Evolutionary conservation across 2,113 vertebrate genomes (phyloP), one percentile per base, ranked within the genome.

Genomic region (Albula goreensis): DNA sequence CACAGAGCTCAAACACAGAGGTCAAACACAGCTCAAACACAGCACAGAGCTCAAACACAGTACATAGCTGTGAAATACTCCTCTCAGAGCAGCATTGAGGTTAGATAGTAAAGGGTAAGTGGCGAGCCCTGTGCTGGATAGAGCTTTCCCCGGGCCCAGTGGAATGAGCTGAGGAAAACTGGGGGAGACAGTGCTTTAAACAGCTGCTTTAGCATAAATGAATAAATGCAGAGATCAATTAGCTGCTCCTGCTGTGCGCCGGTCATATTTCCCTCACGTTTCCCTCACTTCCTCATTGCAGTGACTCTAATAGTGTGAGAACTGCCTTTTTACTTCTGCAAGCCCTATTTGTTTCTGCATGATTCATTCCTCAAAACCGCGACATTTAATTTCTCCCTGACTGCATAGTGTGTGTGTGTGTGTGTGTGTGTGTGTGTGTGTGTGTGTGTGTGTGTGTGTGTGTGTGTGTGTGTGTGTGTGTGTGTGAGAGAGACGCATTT

Each of bases 191-290:
- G n/a, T 74, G 22, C 31, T 74, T n/a, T 22, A 31, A 74, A 74
- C 70, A 74, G 70, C 70, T 74, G 70, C 22, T 74, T 74, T 74
- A 74, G 70, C 70, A 74, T 74, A 74, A 31, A n/a, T 74, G 70
- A 74, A 74, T 74, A 74, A 74, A 74, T 74, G 70, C 70, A 74
- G n/a, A 31, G 17, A 31, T 74, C n/a, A 74, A 25, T 22, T 10
- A 74, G 10, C 9, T 56, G 0, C 53, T 74, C n/a, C 63, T 70
- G 63, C 63, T 70, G 63, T 70, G 22, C 8, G 63, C 3, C 63
- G 3, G 22, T n/a, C 19, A 70, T 17, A 70, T 17, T n/a, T n/a
- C n/a, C n/a, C n/a, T n/a, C n/a, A n/a, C n/a, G n/a, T n/a, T n/a
- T 31, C 25, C 19, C 19, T 74, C 66, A 25, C 66, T 19, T 63